Evolutionary conservation across 2,888 invertebrate species (phyloP).

Genomic region (Brenthis ino): DNA sequence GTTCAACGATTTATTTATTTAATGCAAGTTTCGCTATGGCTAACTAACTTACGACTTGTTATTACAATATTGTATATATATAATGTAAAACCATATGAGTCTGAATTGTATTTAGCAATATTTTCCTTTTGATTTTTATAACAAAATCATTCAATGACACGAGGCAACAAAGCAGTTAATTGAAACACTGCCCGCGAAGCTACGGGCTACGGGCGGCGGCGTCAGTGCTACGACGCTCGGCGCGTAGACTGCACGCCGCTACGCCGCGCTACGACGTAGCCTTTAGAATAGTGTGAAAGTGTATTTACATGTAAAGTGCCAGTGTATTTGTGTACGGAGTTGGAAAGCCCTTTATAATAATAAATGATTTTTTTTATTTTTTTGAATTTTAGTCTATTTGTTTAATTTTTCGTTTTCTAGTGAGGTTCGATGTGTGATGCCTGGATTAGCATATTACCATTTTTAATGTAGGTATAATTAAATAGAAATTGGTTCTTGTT

Average conservation of each 20-base stretch:
- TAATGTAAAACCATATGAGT: no score
- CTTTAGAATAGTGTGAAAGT: slow-evolving; percentile 59
- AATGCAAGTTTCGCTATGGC: no score
- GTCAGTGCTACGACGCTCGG: slow-evolving; percentile 76
- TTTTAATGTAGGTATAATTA: neutral
- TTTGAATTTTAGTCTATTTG: neutral
- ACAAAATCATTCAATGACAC: slow-evolving; percentile 59
- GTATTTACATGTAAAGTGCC: slow-evolving; percentile 62
- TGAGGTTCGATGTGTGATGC: slow-evolving; percentile 35
- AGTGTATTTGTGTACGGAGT: slow-evolving; percentile 54
- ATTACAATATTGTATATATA: no score
- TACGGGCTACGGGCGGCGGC: slow-evolving; percentile 51
- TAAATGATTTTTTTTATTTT: slow-evolving; percentile 15
- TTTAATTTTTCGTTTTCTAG: slow-evolving; percentile 22
- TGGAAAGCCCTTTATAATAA: slow-evolving; percentile 56
- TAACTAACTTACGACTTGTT: no score
- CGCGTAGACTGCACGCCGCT: slow-evolving; percentile 72
- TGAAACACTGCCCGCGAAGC: slow-evolving; percentile 63
- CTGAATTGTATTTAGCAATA: slow-evolving; percentile 14
- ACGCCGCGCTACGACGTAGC: slow-evolving; percentile 58
- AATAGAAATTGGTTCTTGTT: no score
- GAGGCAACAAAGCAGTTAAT: slow-evolving; percentile 77
- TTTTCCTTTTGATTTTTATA: slow-evolving; percentile 43
- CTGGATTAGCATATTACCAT: slow-evolving; percentile 26
- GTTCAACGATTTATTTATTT: no score